These are phyloP conservation scores for Tholera decimalis DNA, from an alignment of 2,888 invertebrate species.

Conservation along the genomic window DNA sequence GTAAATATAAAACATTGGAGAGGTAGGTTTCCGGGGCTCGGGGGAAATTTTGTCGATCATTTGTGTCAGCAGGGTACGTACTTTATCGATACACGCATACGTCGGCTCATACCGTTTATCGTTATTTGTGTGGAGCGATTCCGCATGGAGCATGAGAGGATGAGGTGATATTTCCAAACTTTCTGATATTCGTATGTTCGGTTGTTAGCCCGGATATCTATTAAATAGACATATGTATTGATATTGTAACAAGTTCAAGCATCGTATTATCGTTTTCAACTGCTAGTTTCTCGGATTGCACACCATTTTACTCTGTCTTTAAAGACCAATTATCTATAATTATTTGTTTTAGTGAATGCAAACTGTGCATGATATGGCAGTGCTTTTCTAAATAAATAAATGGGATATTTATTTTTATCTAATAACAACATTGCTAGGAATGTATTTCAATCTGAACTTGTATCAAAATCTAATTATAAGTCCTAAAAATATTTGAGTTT, in stretches of 20 bases:
- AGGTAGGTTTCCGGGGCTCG: slow-evolving; percentile 63
- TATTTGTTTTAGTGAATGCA: too few species aligned
- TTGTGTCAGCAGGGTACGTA: slow-evolving; percentile 74
- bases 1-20: slow-evolving; percentile 74
- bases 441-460: too few species aligned
- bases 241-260: background rate
- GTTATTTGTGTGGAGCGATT: slow-evolving; percentile 53
- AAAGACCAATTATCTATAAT: too few species aligned
- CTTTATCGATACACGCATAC: slow-evolving; percentile 70
- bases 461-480: too few species aligned
- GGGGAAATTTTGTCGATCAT: slow-evolving; percentile 79
- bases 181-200: background rate
- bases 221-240: background rate
- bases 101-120: slow-evolving; percentile 58
- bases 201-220: background rate
- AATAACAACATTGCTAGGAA: too few species aligned
- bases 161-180: slow-evolving; percentile 3
- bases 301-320: background rate
- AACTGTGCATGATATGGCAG: too few species aligned
- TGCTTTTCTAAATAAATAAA: too few species aligned
- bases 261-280: background rate
- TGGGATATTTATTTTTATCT: too few species aligned
- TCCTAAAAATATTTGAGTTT: too few species aligned
- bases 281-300: background rate
- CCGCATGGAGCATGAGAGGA: slow-evolving; percentile 32